phyloP scores from a whole-genome alignment of 2,797 vertebrate species.

The Anguilla pacifica region DNA sequence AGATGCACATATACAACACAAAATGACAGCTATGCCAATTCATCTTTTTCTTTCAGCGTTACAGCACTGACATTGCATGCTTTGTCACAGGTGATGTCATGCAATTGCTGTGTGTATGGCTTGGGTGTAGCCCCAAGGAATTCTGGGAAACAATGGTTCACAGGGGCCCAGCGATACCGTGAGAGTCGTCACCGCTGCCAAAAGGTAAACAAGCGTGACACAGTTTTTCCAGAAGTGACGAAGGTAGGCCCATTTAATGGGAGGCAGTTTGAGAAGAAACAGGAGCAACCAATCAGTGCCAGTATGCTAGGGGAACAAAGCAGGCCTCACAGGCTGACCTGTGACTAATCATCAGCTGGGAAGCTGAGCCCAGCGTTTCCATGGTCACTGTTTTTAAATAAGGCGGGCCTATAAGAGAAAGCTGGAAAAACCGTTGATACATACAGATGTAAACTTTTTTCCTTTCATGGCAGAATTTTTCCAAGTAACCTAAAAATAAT shows the following conservation, averaged over 20 bases:
- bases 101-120: background rate
- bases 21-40: background rate
- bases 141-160: background rate
- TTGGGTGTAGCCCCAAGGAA: background rate
- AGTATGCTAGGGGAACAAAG: conserved; percentile 44
- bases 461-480: background rate
- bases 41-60: background rate
- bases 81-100: background rate
- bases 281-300: background rate
- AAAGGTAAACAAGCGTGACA: conserved; percentile 10
- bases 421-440: background rate
- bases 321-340: conserved; percentile 46
- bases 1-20: too few species aligned
- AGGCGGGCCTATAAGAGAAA: background rate
- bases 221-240: conserved; percentile 16
- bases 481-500: background rate
- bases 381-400: conserved; percentile 17
- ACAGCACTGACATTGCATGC: background rate
- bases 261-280: conserved; percentile 13
- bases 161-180: background rate
- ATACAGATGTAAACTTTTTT: background rate
- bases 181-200: conserved; percentile 4
- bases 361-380: conserved; percentile 47
- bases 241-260: conserved; percentile 6
- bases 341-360: conserved; percentile 47